These are phyloP conservation scores for Margaritifera margaritifera DNA, from an alignment of 2,888 invertebrate genomes.

Conservation along the genomic window DNA sequence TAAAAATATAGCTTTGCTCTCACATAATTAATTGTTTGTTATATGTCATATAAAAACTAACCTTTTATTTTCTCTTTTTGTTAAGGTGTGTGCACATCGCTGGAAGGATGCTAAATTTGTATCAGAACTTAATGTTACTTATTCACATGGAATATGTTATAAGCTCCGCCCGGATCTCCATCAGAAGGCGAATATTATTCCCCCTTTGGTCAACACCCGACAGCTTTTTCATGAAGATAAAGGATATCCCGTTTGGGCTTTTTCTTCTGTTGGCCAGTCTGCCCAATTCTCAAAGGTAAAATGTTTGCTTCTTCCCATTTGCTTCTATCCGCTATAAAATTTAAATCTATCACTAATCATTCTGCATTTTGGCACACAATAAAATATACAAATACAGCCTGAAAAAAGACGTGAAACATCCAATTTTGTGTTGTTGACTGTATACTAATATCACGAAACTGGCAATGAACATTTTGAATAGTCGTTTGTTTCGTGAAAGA, in stretches of 20 bases:
- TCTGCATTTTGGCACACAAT: background rate
- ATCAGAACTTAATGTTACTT: conserved; percentile 39
- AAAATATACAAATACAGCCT: no score
- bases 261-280: conserved; percentile 42
- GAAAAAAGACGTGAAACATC: no score
- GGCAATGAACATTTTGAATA: no score
- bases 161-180: conserved; percentile 42
- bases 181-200: conserved; percentile 46
- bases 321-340: background rate
- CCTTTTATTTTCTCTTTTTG: no score
- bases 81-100: conserved; percentile 60
- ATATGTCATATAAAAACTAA: no score
- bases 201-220: conserved; percentile 47
- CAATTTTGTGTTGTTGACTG: no score
- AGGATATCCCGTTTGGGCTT: conserved; percentile 47
- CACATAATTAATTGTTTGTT: no score
- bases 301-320: background rate
- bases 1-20: no score
- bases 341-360: background rate
- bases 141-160: conserved; percentile 64
- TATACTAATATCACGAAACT: no score
- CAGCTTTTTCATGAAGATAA: conserved; percentile 45
- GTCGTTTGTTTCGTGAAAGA: no score
- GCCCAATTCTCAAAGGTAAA: conserved; percentile 41
- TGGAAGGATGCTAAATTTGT: conserved; percentile 54